Evolutionary conservation across 2,888 invertebrate species (phyloP).

Genomic region (Rhagophthalmus giganteus): DNA sequence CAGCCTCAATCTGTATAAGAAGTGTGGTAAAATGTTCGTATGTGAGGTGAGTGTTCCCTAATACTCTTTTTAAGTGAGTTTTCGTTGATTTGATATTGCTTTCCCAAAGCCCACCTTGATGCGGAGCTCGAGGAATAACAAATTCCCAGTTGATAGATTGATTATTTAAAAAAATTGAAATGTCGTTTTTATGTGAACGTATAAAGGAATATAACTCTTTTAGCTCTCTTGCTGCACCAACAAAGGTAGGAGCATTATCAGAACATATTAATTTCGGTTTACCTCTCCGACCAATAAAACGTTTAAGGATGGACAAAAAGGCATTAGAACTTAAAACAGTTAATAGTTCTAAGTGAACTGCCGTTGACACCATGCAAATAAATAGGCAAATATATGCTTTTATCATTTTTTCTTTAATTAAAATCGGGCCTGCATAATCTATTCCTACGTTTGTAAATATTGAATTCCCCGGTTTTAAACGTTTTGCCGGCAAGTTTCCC

Average conservation of each 20-base stretch:
- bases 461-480: not conserved
- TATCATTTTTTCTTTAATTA: not conserved
- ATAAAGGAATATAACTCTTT: too few relatives aligned
- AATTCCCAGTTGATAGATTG: too few relatives aligned
- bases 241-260: too few relatives aligned
- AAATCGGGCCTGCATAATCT: not conserved
- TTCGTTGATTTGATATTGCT: not conserved
- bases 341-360: conserved; percentile 3
- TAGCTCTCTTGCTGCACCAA: too few relatives aligned
- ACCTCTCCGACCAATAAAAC: conserved; percentile 5
- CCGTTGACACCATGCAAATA: conserved; percentile 1
- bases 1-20: too few relatives aligned
- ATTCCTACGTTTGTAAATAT: not conserved
- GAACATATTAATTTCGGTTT: too few relatives aligned
- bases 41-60: not conserved
- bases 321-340: not conserved
- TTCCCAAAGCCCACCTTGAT: not conserved
- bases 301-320: conserved; percentile 4
- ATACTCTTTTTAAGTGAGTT: not conserved
- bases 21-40: not conserved
- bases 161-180: too few relatives aligned
- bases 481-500: not conserved
- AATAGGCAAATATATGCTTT: conserved; percentile 7
- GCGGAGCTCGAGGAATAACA: too few relatives aligned
- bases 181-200: too few relatives aligned